Evolutionary conservation across 2,888 invertebrate genomes (phyloP).

Genomic region (Pyrgus malvae): DNA sequence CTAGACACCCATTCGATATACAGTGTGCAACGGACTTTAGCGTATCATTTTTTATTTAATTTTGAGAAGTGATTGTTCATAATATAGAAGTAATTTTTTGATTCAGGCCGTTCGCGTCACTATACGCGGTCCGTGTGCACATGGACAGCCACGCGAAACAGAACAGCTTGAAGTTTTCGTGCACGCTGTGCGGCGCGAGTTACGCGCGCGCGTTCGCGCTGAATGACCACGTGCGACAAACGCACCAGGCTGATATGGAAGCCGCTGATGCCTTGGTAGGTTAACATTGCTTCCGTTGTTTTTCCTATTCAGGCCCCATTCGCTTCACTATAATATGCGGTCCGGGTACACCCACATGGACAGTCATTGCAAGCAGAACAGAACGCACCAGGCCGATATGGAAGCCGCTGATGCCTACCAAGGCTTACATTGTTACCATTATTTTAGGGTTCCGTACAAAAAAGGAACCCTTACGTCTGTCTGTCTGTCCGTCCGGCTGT

Average conservation of each 20-base stretch:
- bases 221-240: conserved; percentile 86
- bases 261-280: conserved; percentile 3
- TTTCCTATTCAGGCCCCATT: background rate
- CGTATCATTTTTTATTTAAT: too few relatives aligned
- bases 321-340: background rate
- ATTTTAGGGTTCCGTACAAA: too few relatives aligned
- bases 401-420: too few relatives aligned
- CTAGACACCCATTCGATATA: too few relatives aligned
- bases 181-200: conserved; percentile 87
- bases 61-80: too few relatives aligned
- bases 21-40: too few relatives aligned
- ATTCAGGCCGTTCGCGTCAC: conserved; percentile 86
- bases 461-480: too few relatives aligned
- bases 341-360: too few relatives aligned
- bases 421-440: too few relatives aligned
- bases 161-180: conserved; percentile 87
- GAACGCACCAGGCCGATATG: too few relatives aligned
- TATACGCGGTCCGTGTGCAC: conserved; percentile 89
- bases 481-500: too few relatives aligned
- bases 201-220: conserved; percentile 89
- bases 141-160: conserved; percentile 87
- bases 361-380: too few relatives aligned
- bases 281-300: background rate
- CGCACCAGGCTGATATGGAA: conserved; percentile 68
- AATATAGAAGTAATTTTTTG: background rate